Evolutionary conservation across 2,888 invertebrate genomes (phyloP), one percentile per base, ranked within the genome.

Genomic region (Amblyjoppa fuscipennis): DNA sequence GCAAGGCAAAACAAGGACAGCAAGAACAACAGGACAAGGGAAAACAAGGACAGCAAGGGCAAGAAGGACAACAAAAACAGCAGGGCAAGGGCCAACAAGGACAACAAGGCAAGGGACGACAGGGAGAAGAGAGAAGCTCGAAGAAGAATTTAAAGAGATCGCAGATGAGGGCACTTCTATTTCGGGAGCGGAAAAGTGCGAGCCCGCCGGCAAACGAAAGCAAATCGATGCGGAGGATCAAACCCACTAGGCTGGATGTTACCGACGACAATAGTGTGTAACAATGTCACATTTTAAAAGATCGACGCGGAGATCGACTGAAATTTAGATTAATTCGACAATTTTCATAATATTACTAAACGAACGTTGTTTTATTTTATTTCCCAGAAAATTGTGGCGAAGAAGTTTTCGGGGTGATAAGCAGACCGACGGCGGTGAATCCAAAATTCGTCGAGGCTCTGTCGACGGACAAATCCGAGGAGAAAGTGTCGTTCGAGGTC

Each of bases 191-290:
- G 13, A 31, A 75, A 53, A 81, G 71, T n/a, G 64, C 86, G 20
- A 66, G 83, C 45, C 49, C 69, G 13, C 68, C 53, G 25, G 75
- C 25, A 28, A 78, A 25, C 69, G 59, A 69, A 13, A 53, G 41
- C 11, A 87, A 80, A 76, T 84, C 85, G 6, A 89, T 83, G 49
- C 83, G 91, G 59, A 89, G 92, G 81, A 91, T 92, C 38, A 92
- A 92, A 53, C 92, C 92, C 9, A 92, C 92, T 25, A 88, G 89
- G 78, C 86, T 92, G 68, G 86, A 91, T 64, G 77, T 82, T 31
- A 86, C 88, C 9, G 85, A 85, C 68, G 83, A 87, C 25, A 87
- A 88, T 90, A 91, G 92, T 91, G 89, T 61, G 34, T 34, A 76
- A 64, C 9, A 16, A 4, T 5, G 45, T 53, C 16, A 70, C 68